A percentile compares a stretch with the other conserved stretches of the same genome.
Evolutionary conservation across 2,113 vertebrate genomes (phyloP).

Genomic region (Pterocles burchelli): DNA sequence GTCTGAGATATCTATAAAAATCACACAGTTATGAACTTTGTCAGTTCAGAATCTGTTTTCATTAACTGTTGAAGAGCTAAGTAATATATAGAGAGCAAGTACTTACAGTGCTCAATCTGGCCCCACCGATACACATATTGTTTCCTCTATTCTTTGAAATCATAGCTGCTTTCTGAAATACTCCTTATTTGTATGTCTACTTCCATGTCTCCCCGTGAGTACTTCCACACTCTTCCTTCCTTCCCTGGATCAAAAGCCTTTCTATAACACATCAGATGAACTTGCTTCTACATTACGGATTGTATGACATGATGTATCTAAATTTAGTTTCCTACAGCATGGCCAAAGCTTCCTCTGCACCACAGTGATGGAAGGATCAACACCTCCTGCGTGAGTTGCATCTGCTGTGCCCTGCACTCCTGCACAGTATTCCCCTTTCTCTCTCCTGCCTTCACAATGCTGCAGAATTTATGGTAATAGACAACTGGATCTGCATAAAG

Average conservation of each 20-base stretch:
- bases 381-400: not conserved
- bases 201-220: not conserved
- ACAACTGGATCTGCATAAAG: not conserved
- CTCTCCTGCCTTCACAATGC: not conserved
- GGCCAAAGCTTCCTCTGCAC: not conserved
- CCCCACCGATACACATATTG: too few relatives aligned
- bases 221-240: not conserved
- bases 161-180: not conserved
- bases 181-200: not conserved
- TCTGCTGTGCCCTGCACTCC: not conserved
- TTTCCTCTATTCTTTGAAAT: not conserved
- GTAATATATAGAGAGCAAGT: not conserved
- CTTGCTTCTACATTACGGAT: not conserved
- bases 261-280: not conserved
- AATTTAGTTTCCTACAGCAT: not conserved
- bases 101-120: fast-evolving
- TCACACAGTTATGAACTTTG: fast-evolving
- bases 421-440: not conserved
- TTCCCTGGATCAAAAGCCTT: not conserved
- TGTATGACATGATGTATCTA: not conserved
- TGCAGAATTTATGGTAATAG: not conserved
- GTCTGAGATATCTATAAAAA: not conserved
- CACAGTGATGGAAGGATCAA: not conserved
- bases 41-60: not conserved
- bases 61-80: not conserved